A percentile compares a stretch with the other conserved stretches of the same genome.
Evolutionary conservation across 2,113 vertebrate species (phyloP).

Genomic region (Nerophis ophidion): DNA sequence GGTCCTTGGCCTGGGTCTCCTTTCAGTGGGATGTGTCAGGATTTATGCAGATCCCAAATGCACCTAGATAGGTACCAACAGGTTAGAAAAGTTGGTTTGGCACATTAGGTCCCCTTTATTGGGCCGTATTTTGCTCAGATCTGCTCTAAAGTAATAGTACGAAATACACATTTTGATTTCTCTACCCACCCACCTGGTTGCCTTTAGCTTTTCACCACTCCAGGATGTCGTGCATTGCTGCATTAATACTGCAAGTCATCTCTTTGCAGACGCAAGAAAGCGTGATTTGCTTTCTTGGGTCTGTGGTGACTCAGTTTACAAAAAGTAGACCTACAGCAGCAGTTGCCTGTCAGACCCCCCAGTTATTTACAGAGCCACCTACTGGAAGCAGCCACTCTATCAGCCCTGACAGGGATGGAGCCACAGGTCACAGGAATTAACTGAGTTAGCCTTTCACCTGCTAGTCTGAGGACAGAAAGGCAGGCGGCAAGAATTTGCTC

Average conservation of each 20-base stretch:
- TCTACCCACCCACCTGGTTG: not conserved
- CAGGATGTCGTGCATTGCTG: conserved; percentile 11
- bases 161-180: no score
- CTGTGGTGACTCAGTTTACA: conserved; percentile 49
- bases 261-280: conserved; percentile 55
- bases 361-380: conserved; percentile 35
- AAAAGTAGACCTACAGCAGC: conserved; percentile 41
- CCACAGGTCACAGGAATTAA: conserved; percentile 46
- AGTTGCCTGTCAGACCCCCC: conserved; percentile 33
- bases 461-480: conserved; percentile 30
- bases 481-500: conserved; percentile 37
- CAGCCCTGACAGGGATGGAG: conserved; percentile 49
- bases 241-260: conserved; percentile 52
- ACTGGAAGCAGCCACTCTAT: conserved; percentile 43
- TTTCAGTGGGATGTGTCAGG: no score
- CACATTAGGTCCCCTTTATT: no score
- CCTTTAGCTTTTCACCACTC: not conserved
- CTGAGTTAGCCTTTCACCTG: conserved; percentile 57
- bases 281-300: conserved; percentile 52
- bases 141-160: no score
- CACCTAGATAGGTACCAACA: no score
- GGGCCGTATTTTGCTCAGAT: no score
- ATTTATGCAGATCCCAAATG: no score
- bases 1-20: no score
- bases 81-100: no score